Percentiles rank a stretch among this genome's conserved stretches.
Evolutionary conservation across 2,888 invertebrate genomes (phyloP).

Genomic region (Eilema griseolum): DNA sequence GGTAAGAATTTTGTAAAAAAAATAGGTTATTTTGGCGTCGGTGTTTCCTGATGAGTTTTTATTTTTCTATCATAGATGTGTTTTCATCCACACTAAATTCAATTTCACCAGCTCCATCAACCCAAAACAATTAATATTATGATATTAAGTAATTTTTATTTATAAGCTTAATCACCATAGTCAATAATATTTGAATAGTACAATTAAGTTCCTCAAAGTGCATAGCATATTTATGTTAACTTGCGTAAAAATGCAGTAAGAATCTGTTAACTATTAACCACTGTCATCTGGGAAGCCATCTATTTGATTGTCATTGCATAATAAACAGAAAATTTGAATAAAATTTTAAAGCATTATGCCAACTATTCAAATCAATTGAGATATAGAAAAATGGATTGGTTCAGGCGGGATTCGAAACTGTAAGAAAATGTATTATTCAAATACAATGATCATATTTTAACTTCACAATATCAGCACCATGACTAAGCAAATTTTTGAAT

Average conservation of each 20-base stretch:
- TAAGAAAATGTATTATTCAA: no score
- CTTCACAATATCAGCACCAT: not conserved
- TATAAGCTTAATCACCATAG: not conserved
- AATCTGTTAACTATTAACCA: no score
- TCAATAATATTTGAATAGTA: not conserved
- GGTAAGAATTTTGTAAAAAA: constrained; percentile 82
- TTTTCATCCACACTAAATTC: not conserved
- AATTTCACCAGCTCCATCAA: not conserved
- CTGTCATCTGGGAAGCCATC: no score
- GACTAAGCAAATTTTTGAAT: constrained; percentile 25
- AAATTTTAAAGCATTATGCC: no score
- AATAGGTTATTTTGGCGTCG: constrained; percentile 57
- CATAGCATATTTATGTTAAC: not conserved
- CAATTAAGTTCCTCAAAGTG: not conserved
- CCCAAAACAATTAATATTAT: no score
- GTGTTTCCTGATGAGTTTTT: constrained; percentile 5
- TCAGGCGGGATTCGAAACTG: no score
- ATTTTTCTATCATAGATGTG: not conserved
- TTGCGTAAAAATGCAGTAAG: no score
- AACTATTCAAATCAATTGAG: no score
- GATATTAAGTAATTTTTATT: not conserved
- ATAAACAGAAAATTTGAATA: no score
- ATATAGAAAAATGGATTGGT: no score
- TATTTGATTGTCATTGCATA: no score
- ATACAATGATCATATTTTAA: no score